Conservation (phyloP, 2,797 vertebrate genomes). For the Protosalanx chinensis region DNA sequence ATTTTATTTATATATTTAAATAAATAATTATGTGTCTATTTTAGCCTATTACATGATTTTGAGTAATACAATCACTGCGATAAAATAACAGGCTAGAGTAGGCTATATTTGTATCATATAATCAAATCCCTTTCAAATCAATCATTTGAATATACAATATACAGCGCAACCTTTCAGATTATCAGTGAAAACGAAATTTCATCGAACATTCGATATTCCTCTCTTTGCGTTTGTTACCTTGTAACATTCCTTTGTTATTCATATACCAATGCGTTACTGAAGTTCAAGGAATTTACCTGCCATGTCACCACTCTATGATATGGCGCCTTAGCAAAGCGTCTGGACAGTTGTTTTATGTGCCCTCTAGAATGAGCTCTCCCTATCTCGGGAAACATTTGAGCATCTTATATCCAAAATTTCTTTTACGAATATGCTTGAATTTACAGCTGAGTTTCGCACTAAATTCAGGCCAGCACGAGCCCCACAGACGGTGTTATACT, state of each 20-base stretch:
- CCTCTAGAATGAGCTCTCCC: neutral
- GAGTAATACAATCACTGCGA: neutral
- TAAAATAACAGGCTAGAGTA: too few relatives aligned
- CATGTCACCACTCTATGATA: neutral
- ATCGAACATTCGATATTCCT: neutral
- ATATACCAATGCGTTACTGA: neutral
- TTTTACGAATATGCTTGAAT: too few relatives aligned
- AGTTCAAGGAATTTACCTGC: neutral
- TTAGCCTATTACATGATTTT: neutral
- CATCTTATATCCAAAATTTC: neutral
- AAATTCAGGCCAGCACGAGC: too few relatives aligned
- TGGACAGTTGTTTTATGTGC: neutral
- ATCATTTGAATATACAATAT: neutral
- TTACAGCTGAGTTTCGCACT: too few relatives aligned
- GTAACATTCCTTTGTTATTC: neutral
- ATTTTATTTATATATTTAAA: neutral
- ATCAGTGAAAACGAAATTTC: neutral
- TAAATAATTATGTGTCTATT: neutral
- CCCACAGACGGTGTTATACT: too few relatives aligned
- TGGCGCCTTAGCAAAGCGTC: neutral
- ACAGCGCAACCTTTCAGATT: neutral
- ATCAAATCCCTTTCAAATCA: neutral
- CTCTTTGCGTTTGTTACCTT: neutral
- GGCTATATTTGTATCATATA: neutral
- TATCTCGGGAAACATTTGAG: neutral